phyloP scores from a whole-genome alignment of 2,888 invertebrate species.

The Schrankia costaestrigalis region DNA sequence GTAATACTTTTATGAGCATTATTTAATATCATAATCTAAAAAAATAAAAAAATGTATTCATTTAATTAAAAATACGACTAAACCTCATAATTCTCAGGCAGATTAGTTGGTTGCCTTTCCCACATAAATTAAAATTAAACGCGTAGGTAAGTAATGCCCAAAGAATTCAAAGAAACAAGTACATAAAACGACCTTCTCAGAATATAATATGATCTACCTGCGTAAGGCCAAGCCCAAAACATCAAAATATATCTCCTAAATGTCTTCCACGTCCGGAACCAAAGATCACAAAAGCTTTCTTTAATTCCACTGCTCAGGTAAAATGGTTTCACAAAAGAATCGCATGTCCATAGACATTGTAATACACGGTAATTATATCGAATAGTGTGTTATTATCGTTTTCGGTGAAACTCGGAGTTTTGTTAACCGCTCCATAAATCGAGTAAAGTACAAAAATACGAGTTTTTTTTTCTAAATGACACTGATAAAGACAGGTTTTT shows the following conservation, averaged over 20 bases:
- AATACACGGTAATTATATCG: slow-evolving; percentile 24
- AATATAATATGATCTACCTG: slow-evolving; percentile 30
- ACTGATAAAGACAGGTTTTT: slow-evolving; percentile 26
- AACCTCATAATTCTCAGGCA: too few relatives aligned
- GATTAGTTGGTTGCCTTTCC: too few relatives aligned
- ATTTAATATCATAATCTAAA: too few relatives aligned
- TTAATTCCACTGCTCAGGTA: slow-evolving; percentile 49
- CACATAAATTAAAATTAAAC: slow-evolving; percentile 1
- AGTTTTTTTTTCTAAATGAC: slow-evolving; percentile 20
- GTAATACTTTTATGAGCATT: too few relatives aligned
- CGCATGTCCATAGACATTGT: slow-evolving; percentile 19
- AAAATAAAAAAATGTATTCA: too few relatives aligned
- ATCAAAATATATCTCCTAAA: slow-evolving; percentile 30
- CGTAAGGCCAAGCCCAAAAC: slow-evolving; percentile 26
- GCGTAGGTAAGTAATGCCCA: slow-evolving; percentile 9
- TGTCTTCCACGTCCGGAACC: slow-evolving; percentile 33
- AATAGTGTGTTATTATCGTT: slow-evolving; percentile 18
- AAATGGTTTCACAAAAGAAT: slow-evolving; percentile 11
- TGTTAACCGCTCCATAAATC: slow-evolving; percentile 17
- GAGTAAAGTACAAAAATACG: slow-evolving; percentile 12
- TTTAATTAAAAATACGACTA: too few relatives aligned
- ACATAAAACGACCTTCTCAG: slow-evolving; percentile 18
- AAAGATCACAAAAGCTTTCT: slow-evolving; percentile 47
- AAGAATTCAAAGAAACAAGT: slow-evolving; percentile 25
- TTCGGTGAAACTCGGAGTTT: slow-evolving; percentile 20